A percentile compares a stretch with the other conserved stretches of the same genome.
Conservation (phyloP, 1,140 invertebrate species). For the Drosophila takahashii region DNA sequence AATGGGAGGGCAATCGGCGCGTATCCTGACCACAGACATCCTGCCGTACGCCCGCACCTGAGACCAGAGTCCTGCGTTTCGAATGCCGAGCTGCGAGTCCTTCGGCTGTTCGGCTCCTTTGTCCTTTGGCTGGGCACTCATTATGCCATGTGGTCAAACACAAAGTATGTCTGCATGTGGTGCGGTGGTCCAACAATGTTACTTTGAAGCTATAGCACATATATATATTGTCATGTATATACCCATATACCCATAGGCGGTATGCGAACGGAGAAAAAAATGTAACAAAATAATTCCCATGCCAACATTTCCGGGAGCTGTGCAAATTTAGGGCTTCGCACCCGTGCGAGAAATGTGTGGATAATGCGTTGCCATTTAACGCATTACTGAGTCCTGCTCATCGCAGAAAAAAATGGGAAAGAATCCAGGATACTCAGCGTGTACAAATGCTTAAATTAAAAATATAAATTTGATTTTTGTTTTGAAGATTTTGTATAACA, state of each 20-base stretch:
- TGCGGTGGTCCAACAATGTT: conserved; percentile 48
- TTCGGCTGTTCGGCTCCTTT: conserved; percentile 13
- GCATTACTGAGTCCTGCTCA: conserved; percentile 47
- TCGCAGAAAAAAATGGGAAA: conserved; percentile 11
- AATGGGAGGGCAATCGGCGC: conserved; percentile 26
- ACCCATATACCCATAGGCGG: conserved; percentile 7
- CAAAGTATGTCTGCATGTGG: conserved; percentile 62
- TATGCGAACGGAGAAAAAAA: conserved; percentile 21
- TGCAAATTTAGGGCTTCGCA: conserved; percentile 65
- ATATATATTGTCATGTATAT: conserved; percentile 1
- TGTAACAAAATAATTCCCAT: conserved; percentile 56
- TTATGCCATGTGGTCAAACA: conserved; percentile 76
- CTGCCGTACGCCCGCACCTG: conserved; percentile 17
- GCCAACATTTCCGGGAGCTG: conserved; percentile 41
- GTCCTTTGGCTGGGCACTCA: conserved; percentile 51
- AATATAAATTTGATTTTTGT: too few species aligned
- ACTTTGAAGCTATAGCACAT: conserved; percentile 52
- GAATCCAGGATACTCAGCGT: not conserved
- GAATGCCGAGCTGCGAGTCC: too few species aligned
- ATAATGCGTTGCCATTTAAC: conserved; percentile 71
- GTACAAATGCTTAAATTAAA: too few species aligned
- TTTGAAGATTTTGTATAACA: not conserved
- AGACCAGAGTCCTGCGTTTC: conserved; percentile 27
- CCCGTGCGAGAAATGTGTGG: conserved; percentile 49
- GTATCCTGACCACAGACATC: conserved; percentile 39